Base-by-base conservation (phyloP, 2,888 invertebrate species). In the Aethes cnicana region DNA sequence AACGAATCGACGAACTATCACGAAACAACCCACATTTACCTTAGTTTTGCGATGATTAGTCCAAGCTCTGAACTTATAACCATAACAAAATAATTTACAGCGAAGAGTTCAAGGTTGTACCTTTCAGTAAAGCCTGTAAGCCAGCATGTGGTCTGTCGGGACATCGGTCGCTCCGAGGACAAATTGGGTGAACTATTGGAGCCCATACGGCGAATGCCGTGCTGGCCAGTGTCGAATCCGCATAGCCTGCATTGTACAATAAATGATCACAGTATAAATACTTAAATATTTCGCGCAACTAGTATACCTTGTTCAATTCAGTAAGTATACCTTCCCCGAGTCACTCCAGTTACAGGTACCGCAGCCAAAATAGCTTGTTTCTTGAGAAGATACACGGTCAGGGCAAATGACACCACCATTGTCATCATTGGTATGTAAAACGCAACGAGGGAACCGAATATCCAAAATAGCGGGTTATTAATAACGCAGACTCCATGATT, bases 371-470 rank as follows among this genome's bases (percentile, higher is more conserved):
- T 90, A 0, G 95, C 95, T 69, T 95, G 95, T 57, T 94, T 92
- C 64, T 95, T 93, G 62, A 98, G 89, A 61, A 98, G 88, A 61
- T 96, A 94, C 18, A 98, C 96, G 1, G 98, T 98, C 54, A 97
- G 90, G 0, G 95, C 94, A 74, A 97, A 98, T 1, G 97, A 96
- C 50, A 96, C 93, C 56, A 97, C 95, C 98, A 98, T 98, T 64
- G 96, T 96, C 61, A 97, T 90, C 94, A 98, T 96, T 3, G 98
- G 98, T 61, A 98, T 95, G 90, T 98, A 97, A 88, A 98, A 98
- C 23, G 98, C 96, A 49, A 97, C 94, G 72, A 97, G 86, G 0
- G 97, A 98, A 12, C 98, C 98, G 78, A 97, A 96, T 44, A 97
- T 94, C 91, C 96, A 96, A 83, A 96, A 96, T 20, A 95, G 91